Conservation (phyloP, 1,140 invertebrate genomes). For the Diplogasteroides magnus region DNA sequence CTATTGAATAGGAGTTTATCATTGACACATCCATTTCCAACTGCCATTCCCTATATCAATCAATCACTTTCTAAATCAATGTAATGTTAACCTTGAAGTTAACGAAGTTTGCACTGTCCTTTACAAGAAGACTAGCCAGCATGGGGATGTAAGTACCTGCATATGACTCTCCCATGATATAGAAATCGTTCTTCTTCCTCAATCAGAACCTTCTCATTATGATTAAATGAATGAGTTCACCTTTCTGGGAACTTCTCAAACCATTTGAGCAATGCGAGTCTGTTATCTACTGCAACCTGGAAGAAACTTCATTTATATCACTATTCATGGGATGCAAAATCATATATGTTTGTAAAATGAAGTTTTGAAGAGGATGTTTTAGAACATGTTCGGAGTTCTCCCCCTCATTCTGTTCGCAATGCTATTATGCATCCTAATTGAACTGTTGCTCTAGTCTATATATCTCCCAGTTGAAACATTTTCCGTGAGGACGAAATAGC, state of each 20-base stretch:
- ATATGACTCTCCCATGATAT: conserved; percentile 79
- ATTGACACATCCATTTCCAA: conserved; percentile 42
- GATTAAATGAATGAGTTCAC: too few relatives aligned
- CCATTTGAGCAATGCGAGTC: background rate
- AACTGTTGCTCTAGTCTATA: too few relatives aligned
- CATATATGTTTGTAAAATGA: too few relatives aligned
- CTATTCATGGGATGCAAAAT: too few relatives aligned
- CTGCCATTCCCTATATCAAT: conserved; percentile 31
- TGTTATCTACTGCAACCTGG: background rate
- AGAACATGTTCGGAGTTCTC: too few relatives aligned
- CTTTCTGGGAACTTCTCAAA: background rate
- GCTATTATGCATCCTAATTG: too few relatives aligned
- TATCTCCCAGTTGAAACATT: too few relatives aligned
- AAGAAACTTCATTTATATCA: too few relatives aligned
- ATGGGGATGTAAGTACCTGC: conserved; percentile 62
- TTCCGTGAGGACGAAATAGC: too few relatives aligned
- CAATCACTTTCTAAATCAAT: background rate
- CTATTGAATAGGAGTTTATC: conserved; percentile 34
- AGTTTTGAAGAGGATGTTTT: too few relatives aligned
- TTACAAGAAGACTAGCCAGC: conserved; percentile 19
- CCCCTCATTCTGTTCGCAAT: too few relatives aligned
- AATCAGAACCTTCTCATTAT: conserved; percentile 58
- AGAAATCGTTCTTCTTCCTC: conserved; percentile 65
- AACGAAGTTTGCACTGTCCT: conserved; percentile 26
- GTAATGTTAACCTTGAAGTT: conserved; percentile 29